Percentiles rank a stretch among this genome's conserved stretches.
phyloP scores from a whole-genome alignment of 2,113 vertebrate genomes.

The Rousettus leschenaultii region DNA sequence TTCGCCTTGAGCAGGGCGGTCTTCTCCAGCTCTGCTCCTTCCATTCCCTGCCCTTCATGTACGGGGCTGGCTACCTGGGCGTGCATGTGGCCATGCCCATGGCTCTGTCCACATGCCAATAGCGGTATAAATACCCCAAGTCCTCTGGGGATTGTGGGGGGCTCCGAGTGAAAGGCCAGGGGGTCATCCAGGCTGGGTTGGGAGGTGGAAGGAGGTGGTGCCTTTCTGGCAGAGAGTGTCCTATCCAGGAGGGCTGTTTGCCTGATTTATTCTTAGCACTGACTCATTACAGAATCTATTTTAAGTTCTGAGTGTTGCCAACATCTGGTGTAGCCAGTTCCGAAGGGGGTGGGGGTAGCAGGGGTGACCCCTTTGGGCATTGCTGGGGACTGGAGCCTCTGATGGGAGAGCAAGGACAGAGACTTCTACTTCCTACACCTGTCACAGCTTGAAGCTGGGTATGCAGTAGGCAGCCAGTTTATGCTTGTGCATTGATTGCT shows the following conservation, averaged over 20 bases:
- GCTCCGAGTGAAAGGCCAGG: background rate
- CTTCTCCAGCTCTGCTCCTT: background rate
- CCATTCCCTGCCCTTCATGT: rapidly evolving
- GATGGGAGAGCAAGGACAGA: background rate
- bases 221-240: background rate
- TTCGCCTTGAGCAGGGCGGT: background rate
- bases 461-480: rapidly evolving
- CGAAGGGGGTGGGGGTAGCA: background rate
- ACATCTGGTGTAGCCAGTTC: constrained; percentile 50
- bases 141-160: background rate
- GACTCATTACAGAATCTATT: constrained; percentile 61
- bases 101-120: background rate
- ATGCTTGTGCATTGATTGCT: background rate
- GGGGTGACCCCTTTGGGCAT: constrained; percentile 41
- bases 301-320: constrained; percentile 70
- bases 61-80: background rate
- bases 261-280: constrained; percentile 67
- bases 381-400: background rate
- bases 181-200: background rate
- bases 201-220: background rate
- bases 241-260: constrained; percentile 28
- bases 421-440: background rate
- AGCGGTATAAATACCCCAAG: background rate
- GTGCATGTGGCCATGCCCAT: rapidly evolving
- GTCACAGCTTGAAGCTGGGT: background rate